Conservation (phyloP, 2,888 invertebrate genomes). For the Pseudococcus viburni region DNA sequence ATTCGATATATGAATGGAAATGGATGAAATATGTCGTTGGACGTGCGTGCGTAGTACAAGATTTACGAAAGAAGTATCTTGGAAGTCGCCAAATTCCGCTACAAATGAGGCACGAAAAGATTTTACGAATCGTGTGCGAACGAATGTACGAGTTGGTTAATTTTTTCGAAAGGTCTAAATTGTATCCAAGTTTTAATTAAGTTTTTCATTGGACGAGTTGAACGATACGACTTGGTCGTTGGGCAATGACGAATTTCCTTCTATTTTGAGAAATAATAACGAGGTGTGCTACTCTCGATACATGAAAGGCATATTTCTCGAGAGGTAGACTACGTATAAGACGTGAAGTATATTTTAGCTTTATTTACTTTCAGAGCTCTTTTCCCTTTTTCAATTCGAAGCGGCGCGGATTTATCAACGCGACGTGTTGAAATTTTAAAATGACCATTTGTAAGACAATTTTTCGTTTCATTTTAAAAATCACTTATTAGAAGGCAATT, state of each 20-base stretch:
- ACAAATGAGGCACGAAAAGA: slow-evolving; percentile 35
- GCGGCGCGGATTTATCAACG: background rate
- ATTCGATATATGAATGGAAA: background rate
- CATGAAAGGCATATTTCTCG: background rate
- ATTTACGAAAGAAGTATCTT: background rate
- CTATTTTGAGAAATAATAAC: background rate
- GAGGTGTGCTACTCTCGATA: background rate
- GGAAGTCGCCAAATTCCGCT: slow-evolving; percentile 26
- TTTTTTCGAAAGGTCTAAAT: slow-evolving; percentile 14
- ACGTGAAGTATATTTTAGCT: background rate
- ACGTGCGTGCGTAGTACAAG: background rate
- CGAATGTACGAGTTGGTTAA: background rate
- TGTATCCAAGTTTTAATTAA: slow-evolving; percentile 38
- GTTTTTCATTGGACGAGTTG: background rate
- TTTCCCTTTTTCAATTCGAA: background rate
- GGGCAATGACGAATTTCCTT: background rate
- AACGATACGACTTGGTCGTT: background rate
- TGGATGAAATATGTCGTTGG: background rate
- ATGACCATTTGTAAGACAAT: slow-evolving; percentile 22
- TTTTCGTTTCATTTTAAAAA: slow-evolving; percentile 23
- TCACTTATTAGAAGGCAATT: slow-evolving; percentile 37
- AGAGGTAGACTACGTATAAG: too few relatives aligned
- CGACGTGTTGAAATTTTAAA: slow-evolving; percentile 40
- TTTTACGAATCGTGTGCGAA: background rate
- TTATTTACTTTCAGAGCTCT: background rate